Evolutionary conservation across 2,113 vertebrate genomes (phyloP), one percentile per base, ranked within the genome.

Genomic region (Alethe castanea): DNA sequence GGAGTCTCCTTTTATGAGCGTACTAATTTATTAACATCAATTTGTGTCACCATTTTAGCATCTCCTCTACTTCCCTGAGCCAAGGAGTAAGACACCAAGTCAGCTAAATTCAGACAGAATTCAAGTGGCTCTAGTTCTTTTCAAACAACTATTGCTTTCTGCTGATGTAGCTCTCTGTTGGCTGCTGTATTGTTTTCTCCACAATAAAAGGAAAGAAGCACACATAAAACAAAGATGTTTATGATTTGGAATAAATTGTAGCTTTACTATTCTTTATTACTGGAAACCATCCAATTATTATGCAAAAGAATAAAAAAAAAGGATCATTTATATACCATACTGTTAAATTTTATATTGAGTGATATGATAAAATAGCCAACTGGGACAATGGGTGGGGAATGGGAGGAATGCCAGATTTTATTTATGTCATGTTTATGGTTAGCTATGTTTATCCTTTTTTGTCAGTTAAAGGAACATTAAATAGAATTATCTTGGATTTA

Each of bases 11-110:
- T 97, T 97, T 95, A 97, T 92, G 93, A 97, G 92, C 33, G n/a
- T 77, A 88, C 95, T 97, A 96, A 98, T 98, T 98, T 97, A 98
- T 98, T 97, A 97, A 94, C 88, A 97, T 97, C 92, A 96, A 90
- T 98, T 96, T 97, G 62, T 97, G 96, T 94, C 94, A 96, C 93
- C 29, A 5, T 95, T 97, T 97, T 95, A 97, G 95, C 88, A 70
- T 84, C 74, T 95, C 56, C 23, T 90, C 74, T 89, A 28, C 64
- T 94, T 95, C 88, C 24, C 88, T 85, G 78, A 94, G 79, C 93
- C 82, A 86, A 92, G 88, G 94, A 96, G 73, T 62, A 59, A 73
- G 94, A 64, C 50, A 93, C 90, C 40, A 92, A 96, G 70, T 93
- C 94, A 97, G 95, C 90, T 96, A 64, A 91, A 93, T 81, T 97